Evolutionary conservation across 2,888 invertebrate genomes (phyloP), one percentile per base, ranked within the genome.

Genomic region (Sicus ferrugineus): DNA sequence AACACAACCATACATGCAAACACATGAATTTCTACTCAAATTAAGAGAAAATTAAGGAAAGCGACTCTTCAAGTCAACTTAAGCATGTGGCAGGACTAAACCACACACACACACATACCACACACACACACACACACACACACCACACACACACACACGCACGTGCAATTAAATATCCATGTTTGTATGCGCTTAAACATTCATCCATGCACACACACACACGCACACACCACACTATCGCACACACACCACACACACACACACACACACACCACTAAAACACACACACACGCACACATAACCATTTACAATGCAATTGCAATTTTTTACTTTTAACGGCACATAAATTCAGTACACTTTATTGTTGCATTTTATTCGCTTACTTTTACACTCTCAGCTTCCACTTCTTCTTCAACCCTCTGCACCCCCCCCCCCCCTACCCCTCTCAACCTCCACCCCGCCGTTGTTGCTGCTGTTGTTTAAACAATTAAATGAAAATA

Each of bases 261-360:
- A 50, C 21, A 28, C 52, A 34, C 14, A 31, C 5, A 62, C 52
- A 64, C 6, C 14, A 61, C 9, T 9, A 11, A 34, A 21, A 3
- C 62, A 46, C 48, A 31, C 21, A 5, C 16, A 50, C 42, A 23
- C 11, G 16, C 61, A 61, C 42, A 23, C 9, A 38, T 61, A 42
- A n/a, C n/a, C n/a, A n/a, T n/a, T n/a, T n/a, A n/a, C 7, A 34
- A 34, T 63, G 50, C 52, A 64, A 54, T 34, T 52, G 21, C 54
- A 65, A 65, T 65, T 65, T 65, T 54, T 65, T 65, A 34, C 54
- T 54, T 52, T 65, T 54, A 52, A 65, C 65, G n/a, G 54, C 2
- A 52, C 38, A 65, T 65, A 54, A 52, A 65, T 65, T 65, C 31
- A 65, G 38, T 21, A 34, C 42, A 21, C 7, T 65, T 65, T 65